Evolutionary conservation across 1,140 invertebrate genomes (phyloP).

Genomic region (Pararge aegeria): DNA sequence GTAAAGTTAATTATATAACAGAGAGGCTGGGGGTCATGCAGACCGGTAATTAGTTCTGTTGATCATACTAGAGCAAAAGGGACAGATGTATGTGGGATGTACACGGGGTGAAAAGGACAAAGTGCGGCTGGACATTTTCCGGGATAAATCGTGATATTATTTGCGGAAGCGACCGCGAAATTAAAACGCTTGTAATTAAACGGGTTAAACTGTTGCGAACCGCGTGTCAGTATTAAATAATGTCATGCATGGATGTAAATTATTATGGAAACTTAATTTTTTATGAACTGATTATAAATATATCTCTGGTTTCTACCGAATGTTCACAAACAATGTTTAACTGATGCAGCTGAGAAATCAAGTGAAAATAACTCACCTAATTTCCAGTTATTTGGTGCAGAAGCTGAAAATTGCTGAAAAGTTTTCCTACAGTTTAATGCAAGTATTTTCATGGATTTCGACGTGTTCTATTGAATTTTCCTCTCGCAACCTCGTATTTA

Average conservation of each 20-base stretch:
- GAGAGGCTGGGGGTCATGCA: conserved; percentile 25
- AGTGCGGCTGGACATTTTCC: not conserved
- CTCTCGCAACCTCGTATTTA: too few relatives aligned
- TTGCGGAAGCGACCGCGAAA: conserved; percentile 2
- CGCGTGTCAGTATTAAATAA: not conserved
- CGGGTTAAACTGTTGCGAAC: not conserved
- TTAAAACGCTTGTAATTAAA: conserved; percentile 6
- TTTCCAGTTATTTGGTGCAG: too few relatives aligned
- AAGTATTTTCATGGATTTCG: too few relatives aligned
- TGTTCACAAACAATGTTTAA: too few relatives aligned
- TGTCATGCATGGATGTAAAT: not conserved
- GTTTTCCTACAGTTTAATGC: too few relatives aligned
- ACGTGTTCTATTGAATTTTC: too few relatives aligned
- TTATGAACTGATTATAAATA: not conserved
- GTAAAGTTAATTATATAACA: conserved; percentile 35
- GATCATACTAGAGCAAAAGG: conserved; percentile 18
- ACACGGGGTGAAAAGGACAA: not conserved
- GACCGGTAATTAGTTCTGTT: conserved; percentile 30
- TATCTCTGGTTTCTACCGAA: too few relatives aligned
- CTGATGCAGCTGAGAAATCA: too few relatives aligned
- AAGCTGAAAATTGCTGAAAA: too few relatives aligned
- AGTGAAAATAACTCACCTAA: too few relatives aligned
- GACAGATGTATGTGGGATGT: conserved; percentile 3
- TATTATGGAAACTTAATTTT: not conserved
- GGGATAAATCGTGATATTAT: conserved; percentile 3